Evolutionary conservation across 53 echinoderm and acorn worm genomes (phyloP).

Genomic region (Luidia sarsii): DNA sequence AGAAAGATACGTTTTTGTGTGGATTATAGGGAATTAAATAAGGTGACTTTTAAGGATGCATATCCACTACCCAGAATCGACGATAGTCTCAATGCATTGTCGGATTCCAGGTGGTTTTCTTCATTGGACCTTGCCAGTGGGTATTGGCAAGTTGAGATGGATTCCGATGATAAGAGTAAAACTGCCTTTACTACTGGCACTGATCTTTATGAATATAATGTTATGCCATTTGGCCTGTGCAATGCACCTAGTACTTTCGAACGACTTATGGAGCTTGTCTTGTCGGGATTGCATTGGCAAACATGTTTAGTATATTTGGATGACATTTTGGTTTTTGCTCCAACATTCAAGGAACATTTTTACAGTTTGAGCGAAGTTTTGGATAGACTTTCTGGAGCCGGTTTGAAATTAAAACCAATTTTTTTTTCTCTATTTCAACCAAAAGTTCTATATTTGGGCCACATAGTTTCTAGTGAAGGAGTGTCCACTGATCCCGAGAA

Average conservation of each 20-base stretch:
- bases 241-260: background rate
- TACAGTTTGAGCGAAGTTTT: background rate
- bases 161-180: background rate
- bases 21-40: background rate
- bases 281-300: too few relatives aligned
- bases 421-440: background rate
- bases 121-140: background rate
- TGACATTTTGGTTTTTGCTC: too few relatives aligned
- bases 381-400: background rate
- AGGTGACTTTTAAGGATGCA: background rate
- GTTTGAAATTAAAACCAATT: background rate
- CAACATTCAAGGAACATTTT: background rate
- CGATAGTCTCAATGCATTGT: background rate
- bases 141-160: background rate
- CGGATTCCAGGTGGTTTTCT: background rate
- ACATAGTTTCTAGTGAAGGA: background rate
- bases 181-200: background rate
- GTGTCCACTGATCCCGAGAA: background rate
- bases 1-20: constrained; percentile 20
- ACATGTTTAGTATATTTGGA: background rate
- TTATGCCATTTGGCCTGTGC: too few relatives aligned
- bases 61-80: background rate
- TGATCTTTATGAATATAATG: background rate
- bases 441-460: background rate
- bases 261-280: background rate